Percentiles rank a stretch among this genome's conserved stretches.
These are phyloP conservation scores for Macrosteles quadrilineatus DNA, from an alignment of 1,140 invertebrate species.

Conservation along the genomic window DNA sequence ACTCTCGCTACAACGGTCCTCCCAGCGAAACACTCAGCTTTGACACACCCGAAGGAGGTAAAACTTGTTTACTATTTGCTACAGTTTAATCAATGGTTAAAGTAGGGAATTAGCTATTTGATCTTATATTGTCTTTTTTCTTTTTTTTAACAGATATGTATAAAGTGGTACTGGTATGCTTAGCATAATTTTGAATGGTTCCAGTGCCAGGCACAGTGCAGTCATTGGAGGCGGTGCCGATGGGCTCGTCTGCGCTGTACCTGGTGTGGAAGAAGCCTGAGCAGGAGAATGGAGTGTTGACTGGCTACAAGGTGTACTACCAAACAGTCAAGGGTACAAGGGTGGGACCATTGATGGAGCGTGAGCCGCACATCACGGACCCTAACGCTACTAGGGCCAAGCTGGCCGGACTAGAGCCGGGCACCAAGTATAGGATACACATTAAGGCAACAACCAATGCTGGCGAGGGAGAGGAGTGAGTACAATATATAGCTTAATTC, in stretches of 20 bases:
- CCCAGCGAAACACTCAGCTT: constrained; percentile 82
- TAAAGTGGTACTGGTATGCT: no score
- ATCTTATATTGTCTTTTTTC: no score
- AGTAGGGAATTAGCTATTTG: no score
- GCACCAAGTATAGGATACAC: constrained; percentile 87
- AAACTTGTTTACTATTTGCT: not conserved
- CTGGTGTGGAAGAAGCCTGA: constrained; percentile 91
- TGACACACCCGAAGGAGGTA: constrained; percentile 86
- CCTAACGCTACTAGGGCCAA: constrained; percentile 77
- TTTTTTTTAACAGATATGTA: no score
- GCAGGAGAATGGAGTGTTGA: constrained; percentile 90
- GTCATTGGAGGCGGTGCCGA: constrained; percentile 76
- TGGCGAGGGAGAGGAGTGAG: constrained; percentile 77
- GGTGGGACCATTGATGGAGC: constrained; percentile 66
- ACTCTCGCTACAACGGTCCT: constrained; percentile 88
- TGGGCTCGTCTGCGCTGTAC: constrained; percentile 86
- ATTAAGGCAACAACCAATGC: constrained; percentile 79
- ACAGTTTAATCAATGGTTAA: no score
- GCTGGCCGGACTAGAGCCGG: constrained; percentile 77
- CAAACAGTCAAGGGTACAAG: constrained; percentile 74
- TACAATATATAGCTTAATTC: constrained; percentile 35
- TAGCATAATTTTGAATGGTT: constrained; percentile 30
- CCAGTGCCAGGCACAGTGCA: constrained; percentile 84
- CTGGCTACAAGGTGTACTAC: constrained; percentile 91
- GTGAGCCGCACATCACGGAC: constrained; percentile 74